These are phyloP conservation scores for Exocentrus adspersus DNA, from an alignment of 2,888 invertebrate species.

Conservation along the genomic window DNA sequence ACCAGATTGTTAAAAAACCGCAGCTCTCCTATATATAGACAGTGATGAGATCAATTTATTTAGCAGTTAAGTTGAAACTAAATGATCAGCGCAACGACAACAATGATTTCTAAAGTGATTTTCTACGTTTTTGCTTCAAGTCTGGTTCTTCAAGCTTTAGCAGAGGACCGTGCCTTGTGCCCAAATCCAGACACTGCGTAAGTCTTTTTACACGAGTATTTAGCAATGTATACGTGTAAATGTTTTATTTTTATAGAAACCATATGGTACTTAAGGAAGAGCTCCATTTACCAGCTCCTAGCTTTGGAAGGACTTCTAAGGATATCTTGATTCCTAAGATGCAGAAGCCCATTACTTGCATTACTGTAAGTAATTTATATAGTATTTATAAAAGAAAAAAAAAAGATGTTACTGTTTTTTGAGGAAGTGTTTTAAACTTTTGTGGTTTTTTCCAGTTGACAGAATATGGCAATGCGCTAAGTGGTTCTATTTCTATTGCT, in stretches of 20 bases:
- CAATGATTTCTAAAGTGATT: neutral
- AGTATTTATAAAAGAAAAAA: too few species aligned
- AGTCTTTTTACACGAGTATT: too few species aligned
- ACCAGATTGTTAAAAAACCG: too few species aligned
- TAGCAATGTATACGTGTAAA: neutral
- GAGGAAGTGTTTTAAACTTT: too few species aligned
- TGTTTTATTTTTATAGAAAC: neutral
- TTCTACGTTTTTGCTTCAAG: neutral
- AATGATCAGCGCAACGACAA: neutral
- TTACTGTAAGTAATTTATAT: neutral
- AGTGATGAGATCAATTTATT: too few species aligned
- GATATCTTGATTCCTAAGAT: neutral
- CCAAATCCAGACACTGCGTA: constrained; percentile 1
- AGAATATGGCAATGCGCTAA: neutral
- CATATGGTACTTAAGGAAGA: neutral
- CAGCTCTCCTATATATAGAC: too few species aligned
- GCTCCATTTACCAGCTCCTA: neutral
- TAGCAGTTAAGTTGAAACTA: too few species aligned
- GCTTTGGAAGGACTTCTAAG: neutral
- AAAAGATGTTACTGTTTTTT: too few species aligned
- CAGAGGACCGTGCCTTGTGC: neutral
- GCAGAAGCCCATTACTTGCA: neutral
- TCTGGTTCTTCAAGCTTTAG: neutral
- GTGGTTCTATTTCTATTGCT: constrained; percentile 2
- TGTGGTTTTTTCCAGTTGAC: too few species aligned